Conservation (phyloP, 2,113 vertebrate species). For the Catharus minimus region DNA sequence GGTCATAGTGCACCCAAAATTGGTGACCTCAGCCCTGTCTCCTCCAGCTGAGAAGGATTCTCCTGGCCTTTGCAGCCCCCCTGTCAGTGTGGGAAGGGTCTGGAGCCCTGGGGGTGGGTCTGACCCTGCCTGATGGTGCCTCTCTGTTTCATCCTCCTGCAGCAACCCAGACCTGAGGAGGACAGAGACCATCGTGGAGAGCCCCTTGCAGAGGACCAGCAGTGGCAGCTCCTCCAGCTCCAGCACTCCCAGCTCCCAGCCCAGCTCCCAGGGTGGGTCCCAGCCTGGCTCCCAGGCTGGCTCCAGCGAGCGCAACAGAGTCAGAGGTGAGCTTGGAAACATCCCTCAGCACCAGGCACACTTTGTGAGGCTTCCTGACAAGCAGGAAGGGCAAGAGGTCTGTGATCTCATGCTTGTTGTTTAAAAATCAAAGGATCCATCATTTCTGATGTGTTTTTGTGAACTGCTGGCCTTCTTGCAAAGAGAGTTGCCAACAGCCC, state of each 20-base stretch:
- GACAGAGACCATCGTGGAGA: slow-evolving; percentile 86
- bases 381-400: background rate
- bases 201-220: slow-evolving; percentile 90
- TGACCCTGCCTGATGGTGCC: background rate
- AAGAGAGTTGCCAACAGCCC: background rate
- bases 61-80: background rate
- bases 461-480: background rate
- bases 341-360: accelerated
- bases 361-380: background rate
- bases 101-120: accelerated
- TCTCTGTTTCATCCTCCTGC: background rate
- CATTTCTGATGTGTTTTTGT: background rate
- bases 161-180: slow-evolving; percentile 96
- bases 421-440: background rate
- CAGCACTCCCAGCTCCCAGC: slow-evolving; percentile 91
- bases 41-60: background rate
- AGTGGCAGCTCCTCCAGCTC: slow-evolving; percentile 97
- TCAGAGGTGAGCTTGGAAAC: slow-evolving; percentile 78
- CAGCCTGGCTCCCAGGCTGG: slow-evolving; percentile 83
- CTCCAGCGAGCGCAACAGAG: slow-evolving; percentile 90
- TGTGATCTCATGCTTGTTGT: background rate
- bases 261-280: slow-evolving; percentile 90
- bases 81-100: background rate
- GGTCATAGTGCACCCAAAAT: background rate
- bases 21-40: background rate